phyloP scores from a whole-genome alignment of 92 coral and sea anemone species.

The Paragorgia papillata region DNA sequence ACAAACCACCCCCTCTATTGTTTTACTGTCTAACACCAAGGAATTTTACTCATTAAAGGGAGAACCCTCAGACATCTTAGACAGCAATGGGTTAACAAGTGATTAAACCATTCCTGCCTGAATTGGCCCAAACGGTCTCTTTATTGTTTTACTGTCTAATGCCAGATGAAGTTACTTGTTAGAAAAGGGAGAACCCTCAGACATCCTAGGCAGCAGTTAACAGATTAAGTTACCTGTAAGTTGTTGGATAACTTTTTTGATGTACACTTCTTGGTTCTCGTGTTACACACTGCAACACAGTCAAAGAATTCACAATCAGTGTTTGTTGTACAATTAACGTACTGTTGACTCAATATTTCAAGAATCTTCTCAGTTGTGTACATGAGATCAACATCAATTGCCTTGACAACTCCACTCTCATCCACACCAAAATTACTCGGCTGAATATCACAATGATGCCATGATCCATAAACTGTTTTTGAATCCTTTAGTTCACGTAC shows the following conservation, averaged over 20 bases:
- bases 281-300: conserved; percentile 76
- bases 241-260: conserved; percentile 70
- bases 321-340: conserved; percentile 61
- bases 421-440: conserved; percentile 86
- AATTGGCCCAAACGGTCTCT: no score
- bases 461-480: conserved; percentile 62
- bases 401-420: conserved; percentile 60
- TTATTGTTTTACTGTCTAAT: background rate
- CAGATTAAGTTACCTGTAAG: conserved; percentile 58
- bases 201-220: background rate
- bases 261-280: conserved; percentile 56
- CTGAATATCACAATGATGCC: conserved; percentile 90
- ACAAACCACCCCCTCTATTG: no score
- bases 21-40: no score
- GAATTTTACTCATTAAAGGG: no score
- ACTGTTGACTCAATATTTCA: conserved; percentile 63
- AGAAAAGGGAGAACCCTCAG: background rate
- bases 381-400: conserved; percentile 78
- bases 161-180: background rate
- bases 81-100: no score
- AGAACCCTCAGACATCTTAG: no score
- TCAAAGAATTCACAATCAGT: conserved; percentile 86
- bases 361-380: conserved; percentile 63
- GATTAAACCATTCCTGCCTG: no score
- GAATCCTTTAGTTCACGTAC: conserved; percentile 55